A percentile compares a stretch with the other conserved stretches of the same genome.
phyloP scores from a whole-genome alignment of 2,888 invertebrate species.

The Thyatira batis region DNA sequence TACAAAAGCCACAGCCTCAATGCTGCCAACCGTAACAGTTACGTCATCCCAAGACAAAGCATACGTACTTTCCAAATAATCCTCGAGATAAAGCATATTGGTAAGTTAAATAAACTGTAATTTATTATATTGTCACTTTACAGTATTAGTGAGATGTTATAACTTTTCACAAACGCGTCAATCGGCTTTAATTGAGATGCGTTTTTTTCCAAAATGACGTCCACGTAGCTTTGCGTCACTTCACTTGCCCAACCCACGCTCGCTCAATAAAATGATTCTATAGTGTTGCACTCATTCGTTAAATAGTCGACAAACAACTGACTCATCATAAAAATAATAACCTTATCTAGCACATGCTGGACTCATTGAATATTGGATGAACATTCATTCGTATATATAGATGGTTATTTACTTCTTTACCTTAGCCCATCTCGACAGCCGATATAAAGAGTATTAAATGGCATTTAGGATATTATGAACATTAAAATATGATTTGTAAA shows the following conservation, averaged over 20 bases:
- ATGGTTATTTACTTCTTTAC: too few species aligned
- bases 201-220: conserved; percentile 52
- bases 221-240: conserved; percentile 29
- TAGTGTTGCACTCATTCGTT: too few species aligned
- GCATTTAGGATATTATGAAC: too few species aligned
- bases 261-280: too few species aligned
- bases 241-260: conserved; percentile 10
- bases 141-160: background rate
- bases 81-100: conserved; percentile 97
- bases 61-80: conserved; percentile 98
- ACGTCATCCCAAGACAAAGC: conserved; percentile 55
- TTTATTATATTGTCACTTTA: conserved; percentile 14
- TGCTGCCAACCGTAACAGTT: conserved; percentile 57
- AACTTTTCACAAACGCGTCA: background rate
- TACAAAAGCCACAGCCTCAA: conserved; percentile 28
- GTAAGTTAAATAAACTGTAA: conserved; percentile 47
- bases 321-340: too few species aligned
- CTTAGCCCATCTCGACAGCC: too few species aligned
- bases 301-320: too few species aligned
- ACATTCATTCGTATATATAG: too few species aligned
- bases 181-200: conserved; percentile 12
- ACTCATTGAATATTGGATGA: too few species aligned
- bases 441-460: too few species aligned
- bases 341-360: too few species aligned
- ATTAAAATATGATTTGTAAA: too few species aligned